phyloP scores from a whole-genome alignment of 2,888 invertebrate genomes.

The Hirtodrosophila confusa region DNA sequence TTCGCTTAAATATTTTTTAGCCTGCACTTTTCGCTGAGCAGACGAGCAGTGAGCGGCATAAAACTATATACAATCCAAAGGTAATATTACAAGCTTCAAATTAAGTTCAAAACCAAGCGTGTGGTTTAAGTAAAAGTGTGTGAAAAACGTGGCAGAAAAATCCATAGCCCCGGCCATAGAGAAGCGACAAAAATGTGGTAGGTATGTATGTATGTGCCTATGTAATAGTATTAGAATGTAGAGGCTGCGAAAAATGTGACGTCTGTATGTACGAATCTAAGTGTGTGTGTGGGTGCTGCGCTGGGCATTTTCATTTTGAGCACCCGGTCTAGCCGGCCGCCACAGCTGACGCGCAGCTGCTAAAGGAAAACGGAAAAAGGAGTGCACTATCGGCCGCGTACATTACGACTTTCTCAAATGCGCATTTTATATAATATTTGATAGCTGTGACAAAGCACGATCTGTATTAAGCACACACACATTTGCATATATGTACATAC shows the following conservation, averaged over 20 bases:
- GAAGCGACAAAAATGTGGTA: slow-evolving; percentile 71
- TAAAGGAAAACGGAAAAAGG: slow-evolving; percentile 4
- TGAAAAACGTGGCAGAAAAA: slow-evolving; percentile 78
- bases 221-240: slow-evolving; percentile 51
- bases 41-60: slow-evolving; percentile 30
- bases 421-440: slow-evolving; percentile 35
- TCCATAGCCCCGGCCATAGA: slow-evolving; percentile 59
- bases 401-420: slow-evolving; percentile 15
- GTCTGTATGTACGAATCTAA: slow-evolving; percentile 11
- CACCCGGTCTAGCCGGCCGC: slow-evolving; percentile 41
- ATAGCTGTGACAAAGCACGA: slow-evolving; percentile 15
- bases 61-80: slow-evolving; percentile 52
- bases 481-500: no score
- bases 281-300: slow-evolving; percentile 65
- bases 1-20: slow-evolving; percentile 54
- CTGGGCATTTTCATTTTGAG: slow-evolving; percentile 62
- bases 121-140: slow-evolving; percentile 54
- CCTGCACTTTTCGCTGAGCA: slow-evolving; percentile 40
- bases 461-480: slow-evolving; percentile 10
- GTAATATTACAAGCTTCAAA: slow-evolving; percentile 50
- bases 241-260: slow-evolving; percentile 59
- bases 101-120: slow-evolving; percentile 50
- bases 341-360: slow-evolving; percentile 46
- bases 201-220: slow-evolving; percentile 40
- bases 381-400: not conserved